Base-by-base conservation (phyloP, 2,797 vertebrate species). In the Gymnothorax javanicus region DNA sequence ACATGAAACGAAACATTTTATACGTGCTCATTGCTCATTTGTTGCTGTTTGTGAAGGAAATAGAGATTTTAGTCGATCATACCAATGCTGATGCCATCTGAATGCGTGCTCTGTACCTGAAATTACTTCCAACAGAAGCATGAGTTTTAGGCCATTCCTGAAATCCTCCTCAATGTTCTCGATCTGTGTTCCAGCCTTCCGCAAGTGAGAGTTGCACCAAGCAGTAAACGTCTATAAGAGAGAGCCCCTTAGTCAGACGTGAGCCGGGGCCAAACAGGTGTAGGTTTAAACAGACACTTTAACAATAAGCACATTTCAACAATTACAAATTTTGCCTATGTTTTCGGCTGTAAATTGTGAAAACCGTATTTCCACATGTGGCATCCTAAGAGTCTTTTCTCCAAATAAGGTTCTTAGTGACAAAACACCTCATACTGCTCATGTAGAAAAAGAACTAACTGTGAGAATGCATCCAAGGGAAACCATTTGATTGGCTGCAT, bases 151-250 rank as follows among this genome's bases (percentile, higher is more conserved):
- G 90, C 99, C 99, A 25, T 99, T 99, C 89, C 99, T 96, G 93
- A 99, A 98, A 94, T 99, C 99, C 11, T 99, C 98, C 87, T 99
- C 99, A 12, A 99, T 99, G 92, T 99, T 99, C 93, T 99, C 99
- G 27, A 99, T 99, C 91, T 99, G 98, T n/a, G 98, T 98, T 25
- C 98, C 98, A 50, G 99, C 98, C 94, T 99, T 99, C 91, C 99
- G 96, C 89, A 99, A 96, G 92, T 99, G 99, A 85, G 99, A 99
- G 93, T 99, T 99, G 92, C 98, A 99, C 99, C 99, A 99, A 86
- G 99, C 99, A 73, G 99, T 99, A 94, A 99, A 99, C 0, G 98
- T 99, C 99, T 99, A 90, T 83, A 90, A 92, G 77, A 81, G 77
- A 81, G 17, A 81, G 52, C 50, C 17, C 50, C 0, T 9, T 7